phyloP scores from a whole-genome alignment of 2,797 vertebrate genomes.

The Rhinichthys osculus region DNA sequence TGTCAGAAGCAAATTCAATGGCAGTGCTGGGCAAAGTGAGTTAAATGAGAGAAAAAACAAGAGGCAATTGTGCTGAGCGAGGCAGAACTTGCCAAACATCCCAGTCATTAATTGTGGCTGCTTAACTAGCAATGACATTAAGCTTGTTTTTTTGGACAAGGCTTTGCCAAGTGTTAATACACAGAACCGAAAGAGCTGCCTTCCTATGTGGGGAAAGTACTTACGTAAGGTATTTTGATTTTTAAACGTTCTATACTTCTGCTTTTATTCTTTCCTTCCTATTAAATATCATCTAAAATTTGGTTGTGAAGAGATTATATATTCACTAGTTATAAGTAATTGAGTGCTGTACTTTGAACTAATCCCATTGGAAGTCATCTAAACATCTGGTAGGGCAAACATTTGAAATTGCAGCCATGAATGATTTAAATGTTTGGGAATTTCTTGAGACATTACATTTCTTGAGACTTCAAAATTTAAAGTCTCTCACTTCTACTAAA shows the following conservation, averaged over 20 bases:
- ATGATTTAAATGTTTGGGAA: not conserved
- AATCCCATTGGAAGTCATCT: not conserved
- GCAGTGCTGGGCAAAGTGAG: conserved; percentile 15
- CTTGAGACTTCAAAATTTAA: too few species aligned
- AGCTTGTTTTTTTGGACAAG: conserved; percentile 57
- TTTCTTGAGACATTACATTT: not conserved
- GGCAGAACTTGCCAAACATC: conserved; percentile 58
- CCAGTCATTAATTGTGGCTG: conserved; percentile 51
- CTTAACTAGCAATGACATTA: conserved; percentile 59
- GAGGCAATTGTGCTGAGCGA: conserved; percentile 52
- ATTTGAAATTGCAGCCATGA: not conserved
- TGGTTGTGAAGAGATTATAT: not conserved
- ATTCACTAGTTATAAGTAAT: conserved; percentile 22
- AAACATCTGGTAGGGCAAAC: not conserved
- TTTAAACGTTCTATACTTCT: not conserved
- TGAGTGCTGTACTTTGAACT: conserved; percentile 17
- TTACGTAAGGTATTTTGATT: conserved; percentile 13
- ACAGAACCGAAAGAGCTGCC: not conserved
- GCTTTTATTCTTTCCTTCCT: not conserved
- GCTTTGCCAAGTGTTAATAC: conserved; percentile 19
- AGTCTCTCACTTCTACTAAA: too few species aligned
- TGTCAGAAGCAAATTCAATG: conserved; percentile 30
- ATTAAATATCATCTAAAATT: not conserved
- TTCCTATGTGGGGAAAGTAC: conserved; percentile 15
- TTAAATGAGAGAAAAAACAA: conserved; percentile 48